phyloP scores from a whole-genome alignment of 2,888 invertebrate species.

The Tridacna gigas region DNA sequence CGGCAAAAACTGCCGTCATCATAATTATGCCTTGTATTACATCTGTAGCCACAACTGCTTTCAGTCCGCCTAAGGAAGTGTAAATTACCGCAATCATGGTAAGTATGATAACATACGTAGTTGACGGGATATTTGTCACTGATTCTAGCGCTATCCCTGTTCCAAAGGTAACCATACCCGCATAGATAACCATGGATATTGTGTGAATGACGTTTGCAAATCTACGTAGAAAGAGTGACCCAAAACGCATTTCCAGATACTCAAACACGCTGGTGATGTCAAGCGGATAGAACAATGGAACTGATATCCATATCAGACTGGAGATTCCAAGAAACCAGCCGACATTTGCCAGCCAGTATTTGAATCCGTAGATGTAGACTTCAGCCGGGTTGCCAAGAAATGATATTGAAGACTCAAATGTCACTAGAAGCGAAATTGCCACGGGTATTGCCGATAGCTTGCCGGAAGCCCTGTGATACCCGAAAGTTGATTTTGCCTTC shows the following conservation, averaged over 20 bases:
- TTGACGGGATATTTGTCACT: conserved; percentile 13
- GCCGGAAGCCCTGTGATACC: conserved; percentile 23
- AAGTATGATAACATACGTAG: conserved; percentile 1
- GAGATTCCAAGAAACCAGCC: conserved; percentile 21
- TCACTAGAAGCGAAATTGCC: conserved; percentile 32
- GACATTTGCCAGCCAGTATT: conserved; percentile 23
- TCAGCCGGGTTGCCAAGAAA: conserved; percentile 36
- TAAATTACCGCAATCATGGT: conserved; percentile 25
- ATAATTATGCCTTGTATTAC: conserved; percentile 28
- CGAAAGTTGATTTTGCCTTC: conserved; percentile 8
- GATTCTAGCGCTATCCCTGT: conserved; percentile 24
- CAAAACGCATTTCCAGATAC: conserved; percentile 26
- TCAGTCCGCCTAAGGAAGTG: conserved; percentile 32
- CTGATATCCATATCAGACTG: conserved; percentile 18
- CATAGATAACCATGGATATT: conserved; percentile 7
- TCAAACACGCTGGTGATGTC: conserved; percentile 35
- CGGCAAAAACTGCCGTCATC: conserved; percentile 9
- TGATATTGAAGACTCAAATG: conserved; percentile 34
- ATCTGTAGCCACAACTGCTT: conserved; percentile 30
- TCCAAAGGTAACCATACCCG: conserved; percentile 24
- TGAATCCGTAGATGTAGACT: conserved; percentile 32
- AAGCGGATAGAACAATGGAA: conserved; percentile 34
- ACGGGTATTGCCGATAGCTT: conserved; percentile 34
- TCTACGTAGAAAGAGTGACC: neutral
- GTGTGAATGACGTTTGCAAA: neutral